Conservation (phyloP, 92 coral and sea anemone species). For the Galaxea fascicularis region DNA sequence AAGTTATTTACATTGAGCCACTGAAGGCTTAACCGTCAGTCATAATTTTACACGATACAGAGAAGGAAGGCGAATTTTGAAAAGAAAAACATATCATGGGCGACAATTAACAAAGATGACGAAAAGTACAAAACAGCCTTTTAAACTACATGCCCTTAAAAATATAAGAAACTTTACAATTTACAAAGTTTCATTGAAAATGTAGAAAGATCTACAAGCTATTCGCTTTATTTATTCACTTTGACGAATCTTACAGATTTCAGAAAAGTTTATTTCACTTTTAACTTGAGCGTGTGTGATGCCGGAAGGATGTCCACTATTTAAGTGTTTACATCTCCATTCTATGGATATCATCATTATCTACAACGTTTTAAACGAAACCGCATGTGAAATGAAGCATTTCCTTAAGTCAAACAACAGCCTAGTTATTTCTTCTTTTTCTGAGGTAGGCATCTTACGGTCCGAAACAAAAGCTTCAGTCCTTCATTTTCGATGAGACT, state of each 20-base stretch:
- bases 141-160: not conserved
- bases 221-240: not conserved
- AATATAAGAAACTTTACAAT: not conserved
- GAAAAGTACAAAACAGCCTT: not conserved
- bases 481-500: not conserved
- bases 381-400: not conserved
- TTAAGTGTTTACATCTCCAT: not conserved
- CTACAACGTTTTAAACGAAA: not conserved
- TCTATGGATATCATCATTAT: not conserved
- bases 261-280: no score
- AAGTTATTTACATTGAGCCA: not conserved
- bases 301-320: no score
- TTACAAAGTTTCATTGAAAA: not conserved
- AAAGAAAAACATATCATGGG: not conserved
- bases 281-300: no score
- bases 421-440: not conserved
- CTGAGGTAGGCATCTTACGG: not conserved
- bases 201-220: not conserved
- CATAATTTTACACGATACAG: not conserved
- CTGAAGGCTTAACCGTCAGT: not conserved
- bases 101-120: not conserved
- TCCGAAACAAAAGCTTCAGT: not conserved
- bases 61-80: no score
- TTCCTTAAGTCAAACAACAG: no score
- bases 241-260: not conserved